A percentile compares a stretch with the other conserved stretches of the same genome.
Conservation (phyloP, 2,797 vertebrate genomes). For the Diglossa cyanea region DNA sequence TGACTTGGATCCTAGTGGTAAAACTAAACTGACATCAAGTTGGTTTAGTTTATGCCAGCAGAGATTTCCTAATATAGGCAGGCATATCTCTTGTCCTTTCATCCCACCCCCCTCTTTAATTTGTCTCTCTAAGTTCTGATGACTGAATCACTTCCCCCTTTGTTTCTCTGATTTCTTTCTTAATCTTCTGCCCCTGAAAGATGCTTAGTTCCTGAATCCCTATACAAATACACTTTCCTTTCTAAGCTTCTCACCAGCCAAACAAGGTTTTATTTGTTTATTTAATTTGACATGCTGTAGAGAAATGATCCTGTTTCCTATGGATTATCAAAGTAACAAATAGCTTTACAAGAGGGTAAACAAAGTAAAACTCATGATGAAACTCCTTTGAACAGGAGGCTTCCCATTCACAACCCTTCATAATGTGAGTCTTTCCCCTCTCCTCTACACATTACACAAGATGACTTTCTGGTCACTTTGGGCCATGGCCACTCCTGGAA, state of each 20-base stretch:
- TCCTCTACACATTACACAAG: neutral
- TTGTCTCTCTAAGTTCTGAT: conserved; percentile 29
- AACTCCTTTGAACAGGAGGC: conserved; percentile 43
- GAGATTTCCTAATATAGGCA: conserved; percentile 60
- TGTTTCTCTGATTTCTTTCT: conserved; percentile 63
- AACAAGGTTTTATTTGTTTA: conserved; percentile 70
- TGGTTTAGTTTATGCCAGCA: neutral
- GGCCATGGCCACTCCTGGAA: neutral
- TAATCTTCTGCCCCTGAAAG: conserved; percentile 63
- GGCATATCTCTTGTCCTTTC: neutral
- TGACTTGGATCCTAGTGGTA: neutral
- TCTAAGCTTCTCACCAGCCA: conserved; percentile 62
- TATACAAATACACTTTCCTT: conserved; percentile 61
- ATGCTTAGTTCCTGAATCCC: conserved; percentile 62
- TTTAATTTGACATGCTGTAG: conserved; percentile 66
- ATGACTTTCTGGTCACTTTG: neutral
- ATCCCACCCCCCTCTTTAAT: neutral
- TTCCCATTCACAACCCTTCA: neutral
- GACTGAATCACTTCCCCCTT: conserved; percentile 39
- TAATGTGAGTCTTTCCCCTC: neutral
- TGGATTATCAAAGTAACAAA: conserved; percentile 67
- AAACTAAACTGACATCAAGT: neutral
- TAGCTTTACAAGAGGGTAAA: conserved; percentile 67
- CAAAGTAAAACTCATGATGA: conserved; percentile 46
- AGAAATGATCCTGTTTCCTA: conserved; percentile 66